Evolutionary conservation across 2,797 vertebrate genomes (phyloP), one percentile per base, ranked within the genome.

Genomic region (Cyprinella venusta): DNA sequence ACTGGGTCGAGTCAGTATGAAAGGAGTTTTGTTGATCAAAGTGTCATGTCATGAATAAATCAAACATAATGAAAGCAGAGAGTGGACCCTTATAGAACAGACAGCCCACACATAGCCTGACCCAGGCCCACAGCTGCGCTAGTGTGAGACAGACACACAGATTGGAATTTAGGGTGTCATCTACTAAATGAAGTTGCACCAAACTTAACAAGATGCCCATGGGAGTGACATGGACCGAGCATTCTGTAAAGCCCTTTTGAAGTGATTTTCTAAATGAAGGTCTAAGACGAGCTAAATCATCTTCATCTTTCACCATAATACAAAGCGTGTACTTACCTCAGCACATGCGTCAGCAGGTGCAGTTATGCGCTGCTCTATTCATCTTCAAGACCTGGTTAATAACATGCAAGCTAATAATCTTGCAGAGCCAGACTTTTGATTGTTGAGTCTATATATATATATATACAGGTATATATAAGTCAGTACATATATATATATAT

Each of bases 1-100:
- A 84, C 82, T 83, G 65, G 72, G 72, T 78, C 45, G 16, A 48
- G 30, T 10, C 71, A 74, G 54, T 70, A 83, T 74, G 69, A 86
- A 85, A 87, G 69, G 38, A 67, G 38, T 30, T 19, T 72, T 78
- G 50, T 79, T 76, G 84, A 85, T 86, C 74, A 85, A 86, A 89
- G 81, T 76, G 38, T 33, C 30, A 64, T 68, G 24, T 74, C 61
- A 61, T 88, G 72, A 86, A 87, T 88, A 87, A 86, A 84, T 79
- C 40, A 77, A 8, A 81, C 74, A 80, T 79, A 68, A 81, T 83
- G 56, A 81, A 82, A 38, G 72, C 82, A 75, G 19, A 72, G 77
- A 67, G 70, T 24, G 54, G 30, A 74, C 19, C 42, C 50, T 56
- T 48, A 19, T 9, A 56, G 69, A 68, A 50, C 13, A 54, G 50